Base-by-base conservation (phyloP, 23 tunicate species). In the Ascidia mentula region DNA sequence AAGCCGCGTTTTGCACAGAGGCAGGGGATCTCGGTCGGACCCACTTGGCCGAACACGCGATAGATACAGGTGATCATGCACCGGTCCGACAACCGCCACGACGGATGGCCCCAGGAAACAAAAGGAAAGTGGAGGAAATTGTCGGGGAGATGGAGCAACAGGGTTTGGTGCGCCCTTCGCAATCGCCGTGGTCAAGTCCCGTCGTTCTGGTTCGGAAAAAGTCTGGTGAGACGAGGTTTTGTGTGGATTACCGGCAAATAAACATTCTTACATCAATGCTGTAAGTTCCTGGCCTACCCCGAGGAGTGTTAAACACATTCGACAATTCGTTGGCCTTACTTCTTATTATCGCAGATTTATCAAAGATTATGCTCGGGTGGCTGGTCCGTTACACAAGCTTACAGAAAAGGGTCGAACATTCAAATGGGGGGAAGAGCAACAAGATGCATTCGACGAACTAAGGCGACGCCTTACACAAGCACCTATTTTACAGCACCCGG, bases 281-380 rank as follows among this genome's bases (percentile, higher is more conserved):
- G 81, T 84, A 1, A 76, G 22, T 31, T 22, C 3, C 2, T 84
- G 80, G 69, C 88, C 88, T 0, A 76, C 20, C 3, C 88, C 81
- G 34, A 30, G 40, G 6, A 60, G 39, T 76, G 40, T 40, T 15
- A 84, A 84, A 33, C 38, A 38, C 0, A 45, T 84, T 18, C 81
- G 88, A 6, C 38, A 79, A 26, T 82, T 84, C 76, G 53, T 84
- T 4, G 88, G 81, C 36, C 46, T 84, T 24, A 60, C 88, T 7
- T 84, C 81, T 37, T 84, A 84, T 60, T 84, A 84, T 33, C 18
- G 88, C 32, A 36, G 38, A 32, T 84, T 45, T 76, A 46, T 53
- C 32, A 60, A 59, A 20, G 60, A 75, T 4, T 84, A 77, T 31
- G 81, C 88, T 0, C 39, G 26, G 1, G 65, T 75, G 0, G 88